Conservation (phyloP, 2,113 vertebrate genomes). For the Macrotus californicus region DNA sequence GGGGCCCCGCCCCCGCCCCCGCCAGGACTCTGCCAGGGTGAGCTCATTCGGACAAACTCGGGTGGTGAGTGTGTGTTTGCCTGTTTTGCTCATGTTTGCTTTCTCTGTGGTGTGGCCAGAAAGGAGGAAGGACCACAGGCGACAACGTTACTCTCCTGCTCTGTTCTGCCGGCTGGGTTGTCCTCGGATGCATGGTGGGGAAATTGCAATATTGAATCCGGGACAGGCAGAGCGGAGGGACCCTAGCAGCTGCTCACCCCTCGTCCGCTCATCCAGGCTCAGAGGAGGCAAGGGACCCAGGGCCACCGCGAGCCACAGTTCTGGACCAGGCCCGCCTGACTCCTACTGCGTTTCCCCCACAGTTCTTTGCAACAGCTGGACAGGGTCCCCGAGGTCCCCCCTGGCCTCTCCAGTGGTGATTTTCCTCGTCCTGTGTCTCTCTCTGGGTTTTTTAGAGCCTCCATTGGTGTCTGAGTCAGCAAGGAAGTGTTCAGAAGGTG, state of each 20-base stretch:
- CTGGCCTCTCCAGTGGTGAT: accelerated
- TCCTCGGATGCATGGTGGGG: not conserved
- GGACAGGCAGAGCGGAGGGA: not conserved
- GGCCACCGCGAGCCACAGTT: accelerated
- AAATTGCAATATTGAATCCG: accelerated
- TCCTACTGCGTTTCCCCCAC: not conserved
- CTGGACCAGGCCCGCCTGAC: not conserved
- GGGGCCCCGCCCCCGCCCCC: constrained; percentile 18
- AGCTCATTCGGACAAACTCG: not conserved
- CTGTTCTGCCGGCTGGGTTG: not conserved
- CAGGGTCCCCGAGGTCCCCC: accelerated
- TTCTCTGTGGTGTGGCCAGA: not conserved
- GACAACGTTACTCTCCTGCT: not conserved
- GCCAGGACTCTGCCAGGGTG: not conserved
- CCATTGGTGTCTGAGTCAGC: not conserved
- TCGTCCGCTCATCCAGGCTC: not conserved
- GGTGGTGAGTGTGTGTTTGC: constrained; percentile 48
- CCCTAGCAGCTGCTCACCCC: accelerated
- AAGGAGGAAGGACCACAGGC: not conserved
- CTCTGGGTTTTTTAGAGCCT: not conserved
- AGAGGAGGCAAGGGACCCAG: accelerated
- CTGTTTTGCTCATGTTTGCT: not conserved
- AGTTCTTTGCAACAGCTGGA: not conserved
- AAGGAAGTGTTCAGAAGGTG: not conserved
- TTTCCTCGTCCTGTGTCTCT: not conserved